Percentiles rank a stretch among this genome's conserved stretches.
phyloP scores from a whole-genome alignment of 2,797 vertebrate genomes.

The Picus viridis region DNA sequence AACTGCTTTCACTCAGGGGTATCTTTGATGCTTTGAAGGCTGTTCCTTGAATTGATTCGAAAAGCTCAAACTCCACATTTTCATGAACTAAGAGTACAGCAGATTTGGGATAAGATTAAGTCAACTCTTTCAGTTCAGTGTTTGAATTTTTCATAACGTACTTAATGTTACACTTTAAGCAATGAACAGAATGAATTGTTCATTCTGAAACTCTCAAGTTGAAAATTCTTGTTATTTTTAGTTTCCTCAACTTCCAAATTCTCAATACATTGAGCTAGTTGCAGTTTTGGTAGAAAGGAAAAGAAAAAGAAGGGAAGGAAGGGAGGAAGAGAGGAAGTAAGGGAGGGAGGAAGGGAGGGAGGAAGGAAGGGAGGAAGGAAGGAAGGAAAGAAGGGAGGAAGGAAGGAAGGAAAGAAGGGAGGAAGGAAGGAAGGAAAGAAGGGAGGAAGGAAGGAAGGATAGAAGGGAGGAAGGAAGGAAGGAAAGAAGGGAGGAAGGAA shows the following conservation, averaged over 20 bases:
- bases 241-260: neutral
- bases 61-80: neutral
- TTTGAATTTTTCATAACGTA: neutral
- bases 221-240: neutral
- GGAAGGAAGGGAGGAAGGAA: too few relatives aligned
- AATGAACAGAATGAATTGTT: neutral
- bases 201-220: neutral
- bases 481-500: too few relatives aligned
- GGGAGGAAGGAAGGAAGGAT: too few relatives aligned
- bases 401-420: too few relatives aligned
- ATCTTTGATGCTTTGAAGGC: neutral
- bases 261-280: neutral
- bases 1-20: neutral
- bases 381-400: too few relatives aligned
- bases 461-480: too few relatives aligned
- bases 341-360: neutral
- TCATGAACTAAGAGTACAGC: neutral
- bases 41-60: neutral
- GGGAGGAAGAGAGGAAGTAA: too few relatives aligned
- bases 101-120: neutral
- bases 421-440: neutral
- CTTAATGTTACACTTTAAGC: neutral
- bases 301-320: neutral
- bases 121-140: neutral
- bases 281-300: neutral